A percentile compares a stretch with the other conserved stretches of the same genome.
Evolutionary conservation across 2,888 invertebrate species (phyloP).

Genomic region (Buathra laborator): DNA sequence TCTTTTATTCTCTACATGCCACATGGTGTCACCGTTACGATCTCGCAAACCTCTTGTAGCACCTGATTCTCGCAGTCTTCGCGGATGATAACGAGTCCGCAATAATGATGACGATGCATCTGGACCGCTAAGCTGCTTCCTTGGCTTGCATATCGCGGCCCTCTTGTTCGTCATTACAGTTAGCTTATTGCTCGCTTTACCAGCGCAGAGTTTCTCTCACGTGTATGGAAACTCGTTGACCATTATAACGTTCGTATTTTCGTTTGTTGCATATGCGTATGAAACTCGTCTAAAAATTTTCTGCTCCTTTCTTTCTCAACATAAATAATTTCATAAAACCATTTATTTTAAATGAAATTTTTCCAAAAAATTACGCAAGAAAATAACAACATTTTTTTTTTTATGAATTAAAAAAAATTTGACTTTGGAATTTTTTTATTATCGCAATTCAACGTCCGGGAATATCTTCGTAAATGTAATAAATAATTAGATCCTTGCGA

Average conservation of each 20-base stretch:
- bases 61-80: slow-evolving; percentile 36
- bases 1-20: slow-evolving; percentile 21
- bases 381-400: too few species aligned
- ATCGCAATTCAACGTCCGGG: too few species aligned
- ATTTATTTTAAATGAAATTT: too few species aligned
- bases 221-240: not conserved
- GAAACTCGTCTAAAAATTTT: not conserved
- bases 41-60: slow-evolving; percentile 33
- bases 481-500: too few species aligned
- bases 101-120: slow-evolving; percentile 56
- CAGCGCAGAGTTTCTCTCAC: not conserved
- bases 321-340: too few species aligned
- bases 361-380: too few species aligned
- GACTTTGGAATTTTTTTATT: too few species aligned
- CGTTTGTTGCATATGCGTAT: not conserved
- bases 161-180: slow-evolving; percentile 53
- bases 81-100: slow-evolving; percentile 54
- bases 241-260: not conserved
- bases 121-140: slow-evolving; percentile 54
- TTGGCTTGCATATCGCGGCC: slow-evolving; percentile 26
- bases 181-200: slow-evolving; percentile 43
- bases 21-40: slow-evolving; percentile 65
- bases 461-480: too few species aligned
- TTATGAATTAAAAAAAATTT: too few species aligned
- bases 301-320: too few species aligned